Conservation (phyloP, 1,140 invertebrate species). For the Trichogramma pretiosum region DNA sequence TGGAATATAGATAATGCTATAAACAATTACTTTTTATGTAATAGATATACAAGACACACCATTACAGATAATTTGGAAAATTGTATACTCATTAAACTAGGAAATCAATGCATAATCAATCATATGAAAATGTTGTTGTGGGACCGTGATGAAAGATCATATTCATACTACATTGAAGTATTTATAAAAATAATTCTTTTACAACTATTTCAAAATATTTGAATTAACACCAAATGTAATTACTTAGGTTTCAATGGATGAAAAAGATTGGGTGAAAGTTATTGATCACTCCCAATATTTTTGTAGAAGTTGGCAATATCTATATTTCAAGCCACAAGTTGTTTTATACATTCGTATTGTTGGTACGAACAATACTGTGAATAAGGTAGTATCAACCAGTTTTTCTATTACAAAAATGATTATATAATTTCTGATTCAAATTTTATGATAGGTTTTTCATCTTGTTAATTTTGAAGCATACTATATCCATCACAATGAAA, state of each 20-base stretch:
- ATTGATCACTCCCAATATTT: constrained; percentile 85
- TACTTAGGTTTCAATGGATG: constrained; percentile 77
- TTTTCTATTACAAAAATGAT: constrained; percentile 5
- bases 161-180: constrained; percentile 90
- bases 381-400: constrained; percentile 53
- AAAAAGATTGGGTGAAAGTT: constrained; percentile 87
- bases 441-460: constrained; percentile 70
- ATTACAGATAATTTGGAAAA: constrained; percentile 74
- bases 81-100: constrained; percentile 82
- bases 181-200: no score
- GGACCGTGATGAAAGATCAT: constrained; percentile 88
- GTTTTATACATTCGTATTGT: constrained; percentile 84
- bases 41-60: constrained; percentile 81
- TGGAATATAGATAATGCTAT: neutral
- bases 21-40: neutral
- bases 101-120: constrained; percentile 85
- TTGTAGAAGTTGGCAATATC: constrained; percentile 92
- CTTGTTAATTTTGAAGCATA: constrained; percentile 84
- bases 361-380: constrained; percentile 92
- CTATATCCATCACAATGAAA: constrained; percentile 68
- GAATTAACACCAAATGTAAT: constrained; percentile 6
- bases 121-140: constrained; percentile 86
- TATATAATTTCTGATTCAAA: constrained; percentile 9
- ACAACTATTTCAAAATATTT: no score
- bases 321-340: constrained; percentile 85